These are phyloP conservation scores for Sebastolobus alascanus DNA, from an alignment of 2,797 vertebrate species.

Conservation along the genomic window DNA sequence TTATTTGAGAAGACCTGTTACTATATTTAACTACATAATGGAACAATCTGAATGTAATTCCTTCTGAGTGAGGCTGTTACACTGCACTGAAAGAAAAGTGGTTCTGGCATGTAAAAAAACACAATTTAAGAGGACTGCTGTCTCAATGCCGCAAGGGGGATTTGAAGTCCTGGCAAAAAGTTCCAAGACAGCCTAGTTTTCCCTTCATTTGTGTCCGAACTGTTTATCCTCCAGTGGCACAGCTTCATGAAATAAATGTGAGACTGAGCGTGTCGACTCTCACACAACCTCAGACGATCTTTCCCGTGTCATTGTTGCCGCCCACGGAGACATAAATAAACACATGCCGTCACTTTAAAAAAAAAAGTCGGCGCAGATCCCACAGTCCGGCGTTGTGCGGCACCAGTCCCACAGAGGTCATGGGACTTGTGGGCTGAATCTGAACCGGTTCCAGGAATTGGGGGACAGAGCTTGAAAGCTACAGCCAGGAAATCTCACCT, in stretches of 20 bases:
- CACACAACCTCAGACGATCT: constrained; percentile 23
- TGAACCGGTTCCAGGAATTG: constrained; percentile 16
- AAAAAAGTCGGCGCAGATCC: constrained; percentile 23
- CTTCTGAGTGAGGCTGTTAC: constrained; percentile 23
- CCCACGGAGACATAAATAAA: constrained; percentile 63
- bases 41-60: constrained; percentile 48
- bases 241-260: constrained; percentile 4
- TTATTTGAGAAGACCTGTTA: constrained; percentile 19
- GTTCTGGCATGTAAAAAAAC: constrained; percentile 21
- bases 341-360: constrained; percentile 25
- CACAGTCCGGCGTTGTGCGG: constrained; percentile 7
- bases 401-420: constrained; percentile 34
- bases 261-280: constrained; percentile 39
- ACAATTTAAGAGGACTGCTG: constrained; percentile 24
- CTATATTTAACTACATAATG: constrained; percentile 42
- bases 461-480: constrained; percentile 7
- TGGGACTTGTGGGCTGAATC: constrained; percentile 47
- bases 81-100: constrained; percentile 21
- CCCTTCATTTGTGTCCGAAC: constrained; percentile 17
- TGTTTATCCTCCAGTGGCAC: constrained; percentile 25
- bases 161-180: neutral
- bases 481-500: constrained; percentile 44
- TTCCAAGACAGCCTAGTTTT: constrained; percentile 24
- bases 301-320: constrained; percentile 28
- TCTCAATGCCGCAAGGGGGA: neutral